Conservation (phyloP, 92 coral and sea anemone genomes). For the Isaurus tuberculatus region DNA sequence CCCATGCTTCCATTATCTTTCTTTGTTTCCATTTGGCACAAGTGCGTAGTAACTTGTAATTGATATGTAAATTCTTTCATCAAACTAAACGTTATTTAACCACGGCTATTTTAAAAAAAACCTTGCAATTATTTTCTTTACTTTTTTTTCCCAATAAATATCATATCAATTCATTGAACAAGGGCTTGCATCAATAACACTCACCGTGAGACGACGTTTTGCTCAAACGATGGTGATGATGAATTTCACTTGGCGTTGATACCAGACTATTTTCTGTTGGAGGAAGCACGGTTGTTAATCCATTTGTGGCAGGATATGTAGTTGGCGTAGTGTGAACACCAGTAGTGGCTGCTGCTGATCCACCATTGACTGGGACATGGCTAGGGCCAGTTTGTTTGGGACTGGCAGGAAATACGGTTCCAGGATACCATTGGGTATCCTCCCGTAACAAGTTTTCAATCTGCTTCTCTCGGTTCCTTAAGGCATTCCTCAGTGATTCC, state of each 20-base stretch:
- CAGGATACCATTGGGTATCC: conserved; percentile 34
- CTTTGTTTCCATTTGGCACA: too few relatives aligned
- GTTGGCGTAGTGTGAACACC: conserved; percentile 13
- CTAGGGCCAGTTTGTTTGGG: not conserved
- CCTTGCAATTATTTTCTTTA: too few relatives aligned
- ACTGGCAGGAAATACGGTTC: conserved; percentile 21
- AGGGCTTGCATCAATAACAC: not conserved
- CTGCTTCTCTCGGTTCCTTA: conserved; percentile 73
- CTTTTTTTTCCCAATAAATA: too few relatives aligned
- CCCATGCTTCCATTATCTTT: too few relatives aligned
- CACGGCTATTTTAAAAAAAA: too few relatives aligned
- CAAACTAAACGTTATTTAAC: too few relatives aligned
- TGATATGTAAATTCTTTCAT: too few relatives aligned
- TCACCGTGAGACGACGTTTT: conserved; percentile 37
- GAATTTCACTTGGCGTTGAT: conserved; percentile 64
- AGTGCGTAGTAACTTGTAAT: too few relatives aligned
- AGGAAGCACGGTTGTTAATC: conserved; percentile 32
- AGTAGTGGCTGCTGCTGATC: not conserved
- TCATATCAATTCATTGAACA: too few relatives aligned
- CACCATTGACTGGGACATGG: not conserved
- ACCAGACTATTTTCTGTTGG: conserved; percentile 38
- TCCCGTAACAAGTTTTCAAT: conserved; percentile 65
- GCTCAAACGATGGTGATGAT: conserved; percentile 79
- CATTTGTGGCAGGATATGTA: conserved; percentile 8
- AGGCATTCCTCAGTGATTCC: conserved; percentile 79